phyloP scores from a whole-genome alignment of 92 coral and sea anemone genomes.

The Epizoanthus stellaris region DNA sequence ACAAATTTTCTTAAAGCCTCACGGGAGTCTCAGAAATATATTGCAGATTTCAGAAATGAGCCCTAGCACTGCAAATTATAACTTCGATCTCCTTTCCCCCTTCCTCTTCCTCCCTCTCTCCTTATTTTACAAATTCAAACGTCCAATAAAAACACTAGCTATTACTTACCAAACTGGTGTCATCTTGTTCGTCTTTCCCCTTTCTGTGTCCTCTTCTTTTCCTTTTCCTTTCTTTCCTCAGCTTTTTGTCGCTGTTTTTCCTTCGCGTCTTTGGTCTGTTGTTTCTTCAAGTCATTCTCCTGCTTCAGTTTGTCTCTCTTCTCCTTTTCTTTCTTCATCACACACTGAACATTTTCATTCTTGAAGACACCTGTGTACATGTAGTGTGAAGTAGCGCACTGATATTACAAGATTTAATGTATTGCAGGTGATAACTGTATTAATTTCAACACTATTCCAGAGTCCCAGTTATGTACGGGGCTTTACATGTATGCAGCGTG shows the following conservation, averaged over 20 bases:
- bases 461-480: no score
- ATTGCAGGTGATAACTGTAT: background rate
- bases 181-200: conserved; percentile 91
- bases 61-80: no score
- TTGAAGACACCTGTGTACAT: conserved; percentile 63
- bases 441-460: background rate
- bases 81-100: no score
- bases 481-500: no score
- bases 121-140: no score
- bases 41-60: no score
- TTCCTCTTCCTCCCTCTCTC: no score
- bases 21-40: no score
- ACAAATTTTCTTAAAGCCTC: no score
- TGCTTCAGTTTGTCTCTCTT: conserved; percentile 81
- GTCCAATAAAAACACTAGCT: background rate
- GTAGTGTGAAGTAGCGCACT: background rate
- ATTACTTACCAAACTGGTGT: conserved; percentile 14
- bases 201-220: conserved; percentile 96
- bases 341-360: conserved; percentile 81
- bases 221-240: conserved; percentile 92
- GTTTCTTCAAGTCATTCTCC: conserved; percentile 84
- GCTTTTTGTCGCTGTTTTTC: conserved; percentile 93
- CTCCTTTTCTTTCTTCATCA: conserved; percentile 79
- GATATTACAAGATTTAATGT: background rate
- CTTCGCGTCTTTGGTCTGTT: conserved; percentile 88